phyloP scores from a whole-genome alignment of 2,113 vertebrate species.

The Sialia sialis region DNA sequence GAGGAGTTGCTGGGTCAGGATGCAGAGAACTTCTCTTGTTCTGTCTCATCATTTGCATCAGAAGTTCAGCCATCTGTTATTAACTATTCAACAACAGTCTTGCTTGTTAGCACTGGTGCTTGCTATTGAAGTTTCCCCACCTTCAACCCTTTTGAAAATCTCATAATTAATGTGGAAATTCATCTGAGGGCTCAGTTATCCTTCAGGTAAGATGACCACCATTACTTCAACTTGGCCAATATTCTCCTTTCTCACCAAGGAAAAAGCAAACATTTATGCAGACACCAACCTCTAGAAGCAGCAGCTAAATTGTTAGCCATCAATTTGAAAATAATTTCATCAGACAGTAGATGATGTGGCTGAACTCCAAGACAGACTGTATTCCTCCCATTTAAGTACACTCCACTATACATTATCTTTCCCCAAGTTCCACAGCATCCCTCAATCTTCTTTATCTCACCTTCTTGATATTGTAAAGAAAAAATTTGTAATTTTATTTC shows the following conservation, averaged over 20 bases:
- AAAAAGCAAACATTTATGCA: neutral
- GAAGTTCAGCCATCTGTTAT: conserved; percentile 55
- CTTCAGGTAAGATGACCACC: neutral
- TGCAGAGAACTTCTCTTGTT: conserved; percentile 37
- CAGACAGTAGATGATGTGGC: neutral
- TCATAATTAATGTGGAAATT: neutral
- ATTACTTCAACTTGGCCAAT: neutral
- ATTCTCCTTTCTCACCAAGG: neutral
- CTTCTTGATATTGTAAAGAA: neutral
- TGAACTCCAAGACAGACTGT: neutral
- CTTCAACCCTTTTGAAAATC: neutral
- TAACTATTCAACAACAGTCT: conserved; percentile 38
- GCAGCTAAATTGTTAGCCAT: neutral
- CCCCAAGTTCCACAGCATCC: neutral
- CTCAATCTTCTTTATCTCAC: neutral
- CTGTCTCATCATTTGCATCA: conserved; percentile 31
- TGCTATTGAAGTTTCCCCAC: neutral
- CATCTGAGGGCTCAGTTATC: neutral
- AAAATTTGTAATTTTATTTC: neutral
- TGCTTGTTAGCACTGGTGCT: neutral
- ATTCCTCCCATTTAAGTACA: neutral
- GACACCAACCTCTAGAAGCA: neutral
- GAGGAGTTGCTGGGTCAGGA: conserved; percentile 1
- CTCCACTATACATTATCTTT: neutral
- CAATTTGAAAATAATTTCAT: neutral